Evolutionary conservation across 2,888 invertebrate species (phyloP).

Genomic region (Galerucella calmariensis): DNA sequence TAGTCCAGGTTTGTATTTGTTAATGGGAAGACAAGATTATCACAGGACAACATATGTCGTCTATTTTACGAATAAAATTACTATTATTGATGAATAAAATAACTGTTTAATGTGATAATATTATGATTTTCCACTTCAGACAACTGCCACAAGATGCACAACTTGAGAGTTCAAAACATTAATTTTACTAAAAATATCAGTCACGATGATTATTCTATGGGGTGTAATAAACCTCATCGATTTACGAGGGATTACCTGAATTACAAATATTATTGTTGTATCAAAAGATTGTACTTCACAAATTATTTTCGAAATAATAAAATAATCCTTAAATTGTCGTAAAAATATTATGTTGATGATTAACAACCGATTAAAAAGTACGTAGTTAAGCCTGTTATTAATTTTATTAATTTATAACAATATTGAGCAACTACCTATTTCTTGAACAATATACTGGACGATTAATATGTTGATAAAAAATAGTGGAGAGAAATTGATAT

Average conservation of each 20-base stretch:
- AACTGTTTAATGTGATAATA: too few species aligned
- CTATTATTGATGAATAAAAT: too few species aligned
- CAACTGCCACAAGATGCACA: too few species aligned
- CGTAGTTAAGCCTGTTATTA: neutral
- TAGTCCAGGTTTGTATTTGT: too few species aligned
- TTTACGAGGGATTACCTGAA: neutral
- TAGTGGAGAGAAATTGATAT: neutral
- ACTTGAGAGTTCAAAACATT: too few species aligned
- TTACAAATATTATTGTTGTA: neutral
- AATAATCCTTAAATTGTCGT: neutral
- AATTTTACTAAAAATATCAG: neutral
- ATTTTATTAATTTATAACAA: slow-evolving; percentile 4
- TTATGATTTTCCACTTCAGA: too few species aligned
- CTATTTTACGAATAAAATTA: too few species aligned
- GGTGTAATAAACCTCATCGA: neutral
- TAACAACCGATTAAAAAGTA: neutral
- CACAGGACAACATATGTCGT: too few species aligned
- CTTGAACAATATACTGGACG: too few species aligned
- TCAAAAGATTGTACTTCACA: neutral
- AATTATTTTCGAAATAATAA: neutral
- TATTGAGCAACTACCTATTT: neutral
- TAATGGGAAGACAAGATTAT: too few species aligned
- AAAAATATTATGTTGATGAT: neutral
- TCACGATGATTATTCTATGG: neutral
- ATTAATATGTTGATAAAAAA: neutral